Percentiles rank a stretch among this genome's conserved stretches.
Evolutionary conservation across 2,113 vertebrate species (phyloP).

Genomic region (Ammospiza nelsoni): DNA sequence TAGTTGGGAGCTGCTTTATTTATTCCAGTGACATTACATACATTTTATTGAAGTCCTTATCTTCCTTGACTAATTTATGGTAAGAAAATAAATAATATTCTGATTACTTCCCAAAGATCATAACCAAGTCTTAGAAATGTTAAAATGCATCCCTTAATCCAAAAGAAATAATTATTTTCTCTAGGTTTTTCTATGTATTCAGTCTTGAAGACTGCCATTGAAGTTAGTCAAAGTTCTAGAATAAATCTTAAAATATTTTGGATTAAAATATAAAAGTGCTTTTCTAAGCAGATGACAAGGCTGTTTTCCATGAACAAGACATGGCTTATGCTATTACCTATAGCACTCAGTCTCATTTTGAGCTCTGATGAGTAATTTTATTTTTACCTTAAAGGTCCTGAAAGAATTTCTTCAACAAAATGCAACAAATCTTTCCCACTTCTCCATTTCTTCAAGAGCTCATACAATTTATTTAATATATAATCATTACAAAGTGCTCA

Average conservation of each 20-base stretch:
- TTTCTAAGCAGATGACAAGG: background rate
- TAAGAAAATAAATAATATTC: background rate
- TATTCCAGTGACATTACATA: background rate
- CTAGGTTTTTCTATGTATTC: background rate
- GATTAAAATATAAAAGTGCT: background rate
- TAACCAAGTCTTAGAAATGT: background rate
- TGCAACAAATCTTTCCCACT: background rate
- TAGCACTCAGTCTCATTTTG: background rate
- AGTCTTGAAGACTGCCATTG: background rate
- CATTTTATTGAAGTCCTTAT: background rate
- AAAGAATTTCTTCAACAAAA: conserved; percentile 3
- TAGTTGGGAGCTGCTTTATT: background rate
- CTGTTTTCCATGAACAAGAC: background rate
- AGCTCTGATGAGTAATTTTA: background rate
- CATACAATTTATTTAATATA: background rate
- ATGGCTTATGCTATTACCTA: background rate
- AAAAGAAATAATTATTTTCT: background rate
- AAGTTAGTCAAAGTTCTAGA: background rate
- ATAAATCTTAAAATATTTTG: background rate
- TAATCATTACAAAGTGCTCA: background rate
- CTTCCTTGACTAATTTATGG: background rate
- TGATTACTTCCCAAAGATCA: background rate
- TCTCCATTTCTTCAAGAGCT: background rate
- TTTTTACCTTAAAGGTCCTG: background rate
- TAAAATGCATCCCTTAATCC: background rate